Evolutionary conservation across 2,888 invertebrate genomes (phyloP), one percentile per base, ranked within the genome.

Genomic region (Scaptomyza parva): DNA sequence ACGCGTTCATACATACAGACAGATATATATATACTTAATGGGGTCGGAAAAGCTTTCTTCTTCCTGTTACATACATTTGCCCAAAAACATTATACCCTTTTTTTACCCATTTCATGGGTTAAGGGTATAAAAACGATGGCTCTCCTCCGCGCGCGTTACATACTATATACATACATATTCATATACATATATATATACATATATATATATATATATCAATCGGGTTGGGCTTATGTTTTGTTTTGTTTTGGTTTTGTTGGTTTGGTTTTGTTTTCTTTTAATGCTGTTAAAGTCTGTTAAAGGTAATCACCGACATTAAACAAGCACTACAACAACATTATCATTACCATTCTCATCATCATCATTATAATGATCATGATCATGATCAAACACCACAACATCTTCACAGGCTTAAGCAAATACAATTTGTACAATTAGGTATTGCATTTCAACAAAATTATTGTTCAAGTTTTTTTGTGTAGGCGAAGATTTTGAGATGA

Each of bases 361-460:
- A 63, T 22, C 50, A 62, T 45, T 41, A 62, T 8, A 24, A 7
- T 9, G 44, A 41, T 45, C 69, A 75, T 39, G n/a, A n/a, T n/a
- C n/a, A n/a, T n/a, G n/a, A n/a, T n/a, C n/a, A n/a, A n/a, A n/a
- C 57, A 75, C 44, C 50, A 70, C 63, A 75, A 59, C 78, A 57
- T 78, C 80, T 79, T 72, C 66, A 9, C 1, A 66, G 70, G 9
- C 17, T 68, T 71, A 83, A 70, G 72, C 76, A 80, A 86, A 85
- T 83, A 86, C 52, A 41, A 65, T 76, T 61, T 73, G 9, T 9
- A 9, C 14, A 17, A 37, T 37, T 84, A 52, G 68, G 63, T 87
- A 76, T 87, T 85, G 73, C 87, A 87, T 86, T 88, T 88, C 88
- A 87, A 72, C 80, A 71, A 86, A 86, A 86, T 79, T 74, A 82